Evolutionary conservation across 2,888 invertebrate genomes (phyloP).

Genomic region (Scrobipalpa costella): DNA sequence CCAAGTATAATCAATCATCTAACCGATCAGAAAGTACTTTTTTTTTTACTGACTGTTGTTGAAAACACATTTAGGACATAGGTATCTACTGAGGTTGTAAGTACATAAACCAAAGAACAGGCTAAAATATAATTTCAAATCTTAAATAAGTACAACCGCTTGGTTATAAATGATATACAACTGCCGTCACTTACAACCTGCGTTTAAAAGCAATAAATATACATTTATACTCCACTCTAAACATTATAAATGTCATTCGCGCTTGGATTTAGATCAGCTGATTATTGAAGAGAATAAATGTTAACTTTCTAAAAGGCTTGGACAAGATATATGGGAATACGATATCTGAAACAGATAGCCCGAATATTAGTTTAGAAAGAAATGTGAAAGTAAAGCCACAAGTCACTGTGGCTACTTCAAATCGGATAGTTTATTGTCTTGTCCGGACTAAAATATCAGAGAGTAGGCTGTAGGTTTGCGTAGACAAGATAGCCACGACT

Average conservation of each 20-base stretch:
- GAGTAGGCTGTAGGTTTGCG: too few relatives aligned
- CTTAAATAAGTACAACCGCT: background rate
- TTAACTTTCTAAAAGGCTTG: constrained; percentile 23
- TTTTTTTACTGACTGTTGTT: too few relatives aligned
- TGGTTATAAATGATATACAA: background rate
- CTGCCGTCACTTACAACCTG: background rate
- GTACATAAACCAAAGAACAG: too few relatives aligned
- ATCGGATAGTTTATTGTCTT: background rate
- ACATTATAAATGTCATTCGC: constrained; percentile 11
- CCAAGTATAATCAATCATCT: too few relatives aligned
- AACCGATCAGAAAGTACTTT: too few relatives aligned
- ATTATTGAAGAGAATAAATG: constrained; percentile 20
- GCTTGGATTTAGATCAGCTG: constrained; percentile 8
- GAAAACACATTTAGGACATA: too few relatives aligned
- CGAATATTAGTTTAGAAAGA: constrained; percentile 20
- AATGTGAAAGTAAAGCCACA: constrained; percentile 20
- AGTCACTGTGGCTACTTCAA: background rate
- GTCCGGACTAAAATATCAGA: background rate
- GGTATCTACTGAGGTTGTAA: too few relatives aligned
- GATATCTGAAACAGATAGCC: constrained; percentile 24
- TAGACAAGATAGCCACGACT: too few relatives aligned
- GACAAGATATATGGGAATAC: constrained; percentile 25
- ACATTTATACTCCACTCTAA: constrained; percentile 8
- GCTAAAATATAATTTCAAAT: background rate
- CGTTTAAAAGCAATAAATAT: constrained; percentile 1